phyloP scores from a whole-genome alignment of 2,797 vertebrate species.

The Sciurus vulgaris region DNA sequence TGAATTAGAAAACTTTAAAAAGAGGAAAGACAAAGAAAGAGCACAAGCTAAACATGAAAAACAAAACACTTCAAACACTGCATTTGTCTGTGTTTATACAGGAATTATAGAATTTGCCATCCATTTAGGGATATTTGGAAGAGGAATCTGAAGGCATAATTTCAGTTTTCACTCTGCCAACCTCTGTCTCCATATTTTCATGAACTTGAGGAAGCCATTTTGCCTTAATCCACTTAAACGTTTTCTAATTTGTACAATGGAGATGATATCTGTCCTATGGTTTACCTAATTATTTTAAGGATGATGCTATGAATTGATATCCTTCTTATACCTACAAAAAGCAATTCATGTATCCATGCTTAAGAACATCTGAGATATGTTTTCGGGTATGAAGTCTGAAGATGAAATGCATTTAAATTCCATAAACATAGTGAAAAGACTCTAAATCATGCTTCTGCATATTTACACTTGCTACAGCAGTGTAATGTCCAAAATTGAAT shows the following conservation, averaged over 20 bases:
- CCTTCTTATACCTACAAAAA: background rate
- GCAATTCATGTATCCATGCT: background rate
- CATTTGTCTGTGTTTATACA: background rate
- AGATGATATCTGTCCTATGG: background rate
- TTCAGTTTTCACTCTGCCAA: conserved; percentile 7
- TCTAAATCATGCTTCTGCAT: background rate
- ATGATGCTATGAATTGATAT: background rate
- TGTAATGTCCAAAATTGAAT: background rate
- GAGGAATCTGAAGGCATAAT: background rate
- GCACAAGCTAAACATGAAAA: background rate
- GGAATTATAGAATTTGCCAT: background rate
- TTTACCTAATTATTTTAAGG: background rate
- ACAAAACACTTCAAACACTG: background rate
- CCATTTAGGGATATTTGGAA: background rate
- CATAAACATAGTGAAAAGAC: background rate
- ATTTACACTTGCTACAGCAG: background rate
- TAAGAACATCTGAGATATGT: background rate
- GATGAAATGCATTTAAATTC: background rate
- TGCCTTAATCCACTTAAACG: background rate
- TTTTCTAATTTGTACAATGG: conserved; percentile 1
- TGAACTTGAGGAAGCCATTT: background rate
- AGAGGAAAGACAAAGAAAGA: background rate
- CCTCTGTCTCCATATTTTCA: background rate
- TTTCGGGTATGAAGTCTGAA: conserved; percentile 16
- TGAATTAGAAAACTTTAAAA: background rate